Evolutionary conservation across 2,888 invertebrate species (phyloP), one percentile per base, ranked within the genome.

Genomic region (Kuschelorhynchus macadamiae): DNA sequence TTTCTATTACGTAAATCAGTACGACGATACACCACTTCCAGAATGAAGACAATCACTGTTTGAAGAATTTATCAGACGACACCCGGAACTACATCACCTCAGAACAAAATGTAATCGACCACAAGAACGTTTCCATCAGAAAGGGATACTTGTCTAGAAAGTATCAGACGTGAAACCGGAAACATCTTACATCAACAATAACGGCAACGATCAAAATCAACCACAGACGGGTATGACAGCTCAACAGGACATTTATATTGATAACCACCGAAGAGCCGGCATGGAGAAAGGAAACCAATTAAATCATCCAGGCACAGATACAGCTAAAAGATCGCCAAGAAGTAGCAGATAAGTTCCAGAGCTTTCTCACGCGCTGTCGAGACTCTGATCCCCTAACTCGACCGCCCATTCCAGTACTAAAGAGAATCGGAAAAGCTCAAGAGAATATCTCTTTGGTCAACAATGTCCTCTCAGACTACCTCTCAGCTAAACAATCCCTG

Each of bases 21-120:
- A n/a, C 11, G 36, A 11, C 11, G 36, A 36, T 36, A n/a, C 36
- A 36, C 12, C 36, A n/a, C 36, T 36, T 25, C 36, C 36, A 36
- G 36, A n/a, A 7, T 36, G 36, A n/a, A 36, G 36, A n/a, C 14
- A 16, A 3, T 3, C 46, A 17, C 46, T 46, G 3, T 16, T 9
- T 46, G 46, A 5, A 5, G 46, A 46, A 11, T 46, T 46, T 20
- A 18, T 20, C 18, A 46, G 21, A 46, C 46, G 46, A 46, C 46
- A 46, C 46, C 46, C 46, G 11, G 46, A 46, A 46, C 7, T 46
- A 46, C 46, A 46, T 2, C 46, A n/a, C 36, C 5, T 8, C 32
- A 5, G 32, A 32, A 32, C 32, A 32, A 32, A 32, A 32, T 32
- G 32, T 7, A 36, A 36, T n/a, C 36, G 36, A 36, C 36, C 11